Evolutionary conservation across 2,888 invertebrate species (phyloP).

Genomic region (Leptinotarsa rubiginosa): DNA sequence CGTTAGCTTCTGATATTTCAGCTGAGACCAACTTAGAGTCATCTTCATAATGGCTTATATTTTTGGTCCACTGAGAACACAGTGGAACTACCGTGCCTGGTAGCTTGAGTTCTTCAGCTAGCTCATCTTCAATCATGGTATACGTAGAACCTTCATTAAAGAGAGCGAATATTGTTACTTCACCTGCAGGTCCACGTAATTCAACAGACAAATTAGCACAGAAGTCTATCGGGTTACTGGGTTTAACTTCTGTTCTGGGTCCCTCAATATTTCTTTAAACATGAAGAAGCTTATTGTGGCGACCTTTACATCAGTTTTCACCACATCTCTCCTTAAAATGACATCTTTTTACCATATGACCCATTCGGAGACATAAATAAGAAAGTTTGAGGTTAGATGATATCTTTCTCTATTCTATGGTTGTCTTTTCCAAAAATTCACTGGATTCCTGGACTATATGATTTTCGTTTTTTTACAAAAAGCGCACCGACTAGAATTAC

Average conservation of each 20-base stretch:
- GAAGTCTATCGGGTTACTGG: not conserved
- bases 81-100: conserved; percentile 1
- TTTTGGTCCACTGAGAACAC: conserved; percentile 15
- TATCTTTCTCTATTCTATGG: conserved; percentile 3
- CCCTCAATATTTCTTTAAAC: not conserved
- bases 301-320: too few relatives aligned
- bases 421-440: conserved; percentile 7
- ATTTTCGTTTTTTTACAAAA: conserved; percentile 10
- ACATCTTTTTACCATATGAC: not conserved
- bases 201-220: not conserved
- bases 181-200: conserved; percentile 8
- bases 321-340: too few relatives aligned
- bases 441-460: not conserved
- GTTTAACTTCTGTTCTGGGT: not conserved
- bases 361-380: too few relatives aligned
- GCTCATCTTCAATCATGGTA: not conserved
- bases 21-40: not conserved
- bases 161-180: conserved; percentile 10
- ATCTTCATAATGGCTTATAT: conserved; percentile 10
- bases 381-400: not conserved
- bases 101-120: not conserved
- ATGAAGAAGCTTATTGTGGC: too few relatives aligned
- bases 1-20: not conserved
- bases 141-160: conserved; percentile 19
- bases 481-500: not conserved